Percentiles rank a stretch among this genome's conserved stretches.
Evolutionary conservation across 2,888 invertebrate genomes (phyloP).

Genomic region (Tetropium fuscum): DNA sequence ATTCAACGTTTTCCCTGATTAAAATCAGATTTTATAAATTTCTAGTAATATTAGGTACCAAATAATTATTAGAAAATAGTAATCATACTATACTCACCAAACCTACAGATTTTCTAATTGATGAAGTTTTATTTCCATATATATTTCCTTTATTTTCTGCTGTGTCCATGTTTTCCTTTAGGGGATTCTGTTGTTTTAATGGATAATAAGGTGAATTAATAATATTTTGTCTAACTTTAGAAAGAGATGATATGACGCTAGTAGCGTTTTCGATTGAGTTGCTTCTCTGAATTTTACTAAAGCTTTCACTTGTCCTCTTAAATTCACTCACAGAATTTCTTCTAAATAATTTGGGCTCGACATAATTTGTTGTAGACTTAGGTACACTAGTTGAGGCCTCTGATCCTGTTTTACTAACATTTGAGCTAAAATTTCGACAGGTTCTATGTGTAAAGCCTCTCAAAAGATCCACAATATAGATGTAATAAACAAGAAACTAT

Average conservation of each 20-base stretch:
- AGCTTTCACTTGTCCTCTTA: neutral
- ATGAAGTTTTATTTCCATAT: neutral
- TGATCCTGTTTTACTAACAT: neutral
- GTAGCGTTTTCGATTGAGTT: slow-evolving; percentile 34
- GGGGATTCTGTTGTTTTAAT: neutral
- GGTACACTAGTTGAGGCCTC: neutral
- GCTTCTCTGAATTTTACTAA: slow-evolving; percentile 22
- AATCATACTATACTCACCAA: slow-evolving; percentile 1
- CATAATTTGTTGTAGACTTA: slow-evolving; percentile 4
- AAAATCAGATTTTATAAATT: too few relatives aligned
- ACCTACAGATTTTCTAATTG: neutral
- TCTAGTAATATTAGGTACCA: too few relatives aligned
- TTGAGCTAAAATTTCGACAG: neutral
- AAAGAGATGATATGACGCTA: slow-evolving; percentile 30
- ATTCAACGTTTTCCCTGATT: too few relatives aligned
- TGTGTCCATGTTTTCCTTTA: neutral
- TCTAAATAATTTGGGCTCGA: slow-evolving; percentile 13
- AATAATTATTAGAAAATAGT: too few relatives aligned
- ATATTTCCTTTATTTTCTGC: neutral
- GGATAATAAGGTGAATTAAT: slow-evolving; percentile 31
- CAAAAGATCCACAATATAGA: too few relatives aligned
- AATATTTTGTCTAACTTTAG: slow-evolving; percentile 36
- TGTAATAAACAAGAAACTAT: too few relatives aligned
- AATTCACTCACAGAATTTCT: slow-evolving; percentile 33
- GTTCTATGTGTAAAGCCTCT: too few relatives aligned